These are phyloP conservation scores for Drosophila kohkoa DNA, from an alignment of 1,140 invertebrate species.

Conservation along the genomic window DNA sequence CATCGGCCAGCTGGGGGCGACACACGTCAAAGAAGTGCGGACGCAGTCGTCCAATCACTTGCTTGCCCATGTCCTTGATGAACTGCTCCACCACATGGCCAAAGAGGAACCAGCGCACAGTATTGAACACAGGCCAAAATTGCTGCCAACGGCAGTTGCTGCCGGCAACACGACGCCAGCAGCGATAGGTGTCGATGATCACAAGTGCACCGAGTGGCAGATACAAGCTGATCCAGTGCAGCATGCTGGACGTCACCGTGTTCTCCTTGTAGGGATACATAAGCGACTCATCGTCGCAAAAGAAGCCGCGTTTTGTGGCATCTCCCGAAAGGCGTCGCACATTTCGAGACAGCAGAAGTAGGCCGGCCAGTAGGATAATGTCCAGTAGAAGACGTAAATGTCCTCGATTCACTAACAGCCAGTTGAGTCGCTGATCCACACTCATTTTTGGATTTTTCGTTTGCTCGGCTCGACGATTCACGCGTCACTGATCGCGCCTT, in stretches of 20 bases:
- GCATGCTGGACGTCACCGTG: constrained; percentile 86
- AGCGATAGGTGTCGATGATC: constrained; percentile 33
- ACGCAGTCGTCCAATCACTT: constrained; percentile 93
- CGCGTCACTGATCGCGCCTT: constrained; percentile 49
- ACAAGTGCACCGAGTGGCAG: constrained; percentile 42
- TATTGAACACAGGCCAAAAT: constrained; percentile 88
- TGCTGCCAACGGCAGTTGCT: constrained; percentile 59
- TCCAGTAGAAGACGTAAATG: constrained; percentile 50
- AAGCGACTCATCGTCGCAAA: constrained; percentile 96
- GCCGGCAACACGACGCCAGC: not conserved
- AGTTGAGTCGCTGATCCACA: constrained; percentile 25
- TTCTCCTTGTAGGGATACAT: constrained; percentile 92
- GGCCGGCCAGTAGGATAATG: constrained; percentile 16
- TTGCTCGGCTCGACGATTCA: constrained; percentile 42
- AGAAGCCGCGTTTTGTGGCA: constrained; percentile 93
- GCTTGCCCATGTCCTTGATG: constrained; percentile 95
- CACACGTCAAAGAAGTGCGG: constrained; percentile 95
- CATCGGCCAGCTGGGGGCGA: constrained; percentile 86
- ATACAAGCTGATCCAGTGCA: constrained; percentile 41
- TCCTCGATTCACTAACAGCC: not conserved
- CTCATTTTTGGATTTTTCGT: constrained; percentile 46
- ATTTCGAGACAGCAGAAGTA: constrained; percentile 40
- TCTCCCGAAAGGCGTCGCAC: constrained; percentile 34
- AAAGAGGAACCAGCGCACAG: constrained; percentile 92
- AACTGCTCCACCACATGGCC: constrained; percentile 91